Evolutionary conservation across 1,140 invertebrate genomes (phyloP).

Genomic region (Eubasilissa regina): DNA sequence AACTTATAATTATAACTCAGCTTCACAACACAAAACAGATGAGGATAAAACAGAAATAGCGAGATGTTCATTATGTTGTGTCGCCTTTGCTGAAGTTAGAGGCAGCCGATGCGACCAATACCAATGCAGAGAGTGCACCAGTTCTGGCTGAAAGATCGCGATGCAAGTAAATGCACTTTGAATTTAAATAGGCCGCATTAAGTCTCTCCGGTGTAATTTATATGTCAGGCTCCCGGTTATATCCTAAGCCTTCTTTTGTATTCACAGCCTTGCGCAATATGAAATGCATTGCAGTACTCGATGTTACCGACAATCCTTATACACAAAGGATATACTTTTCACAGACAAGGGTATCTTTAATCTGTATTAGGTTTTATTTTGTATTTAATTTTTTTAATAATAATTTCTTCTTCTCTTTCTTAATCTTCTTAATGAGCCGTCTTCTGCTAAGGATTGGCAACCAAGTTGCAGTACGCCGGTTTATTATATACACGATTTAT

Average conservation of each 20-base stretch:
- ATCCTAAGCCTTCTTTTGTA: constrained; percentile 31
- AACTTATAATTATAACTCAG: too few species aligned
- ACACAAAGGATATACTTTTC: neutral
- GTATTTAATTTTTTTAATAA: too few species aligned
- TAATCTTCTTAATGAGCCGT: too few species aligned
- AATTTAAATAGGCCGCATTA: constrained; percentile 57
- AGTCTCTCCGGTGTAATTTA: constrained; percentile 41
- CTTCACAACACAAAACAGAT: too few species aligned
- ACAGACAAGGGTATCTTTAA: too few species aligned
- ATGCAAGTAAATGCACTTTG: constrained; percentile 57
- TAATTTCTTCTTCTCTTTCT: too few species aligned
- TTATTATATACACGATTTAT: too few species aligned
- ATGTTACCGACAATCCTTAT: constrained; percentile 23
- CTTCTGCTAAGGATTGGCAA: too few species aligned
- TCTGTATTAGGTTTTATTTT: too few species aligned
- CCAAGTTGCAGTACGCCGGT: too few species aligned
- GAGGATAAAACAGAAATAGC: too few species aligned
- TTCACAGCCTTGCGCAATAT: constrained; percentile 29
- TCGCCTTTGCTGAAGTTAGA: neutral
- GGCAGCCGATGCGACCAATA: neutral
- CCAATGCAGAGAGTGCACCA: neutral
- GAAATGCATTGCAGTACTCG: constrained; percentile 19
- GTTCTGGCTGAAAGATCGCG: constrained; percentile 42
- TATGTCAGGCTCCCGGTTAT: constrained; percentile 18
- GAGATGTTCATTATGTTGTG: too few species aligned